Evolutionary conservation across 2,888 invertebrate species (phyloP).

Genomic region (Helleia helle): DNA sequence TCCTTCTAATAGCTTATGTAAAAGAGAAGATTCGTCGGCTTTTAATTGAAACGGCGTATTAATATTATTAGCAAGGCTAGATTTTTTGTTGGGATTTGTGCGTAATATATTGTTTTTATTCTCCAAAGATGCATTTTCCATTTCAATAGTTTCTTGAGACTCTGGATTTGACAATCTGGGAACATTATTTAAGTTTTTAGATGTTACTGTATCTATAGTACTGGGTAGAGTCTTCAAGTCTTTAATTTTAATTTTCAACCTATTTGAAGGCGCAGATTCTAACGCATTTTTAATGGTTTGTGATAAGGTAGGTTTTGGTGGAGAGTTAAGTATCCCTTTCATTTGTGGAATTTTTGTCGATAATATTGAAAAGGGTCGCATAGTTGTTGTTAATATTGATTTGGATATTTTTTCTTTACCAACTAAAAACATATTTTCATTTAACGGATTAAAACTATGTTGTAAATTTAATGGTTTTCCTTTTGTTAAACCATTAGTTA

Average conservation of each 20-base stretch:
- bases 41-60: not conserved
- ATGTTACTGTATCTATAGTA: not conserved
- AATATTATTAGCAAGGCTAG: not conserved
- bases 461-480: not conserved
- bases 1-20: not conserved
- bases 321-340: not conserved
- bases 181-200: not conserved
- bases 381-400: not conserved
- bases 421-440: not conserved
- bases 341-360: not conserved
- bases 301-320: not conserved
- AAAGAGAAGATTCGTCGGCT: slow-evolving; percentile 1
- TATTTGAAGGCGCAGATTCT: not conserved
- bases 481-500: not conserved
- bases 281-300: not conserved
- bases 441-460: not conserved
- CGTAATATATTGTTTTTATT: not conserved
- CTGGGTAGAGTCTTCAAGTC: slow-evolving; percentile 2
- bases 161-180: not conserved
- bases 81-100: not conserved
- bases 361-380: not conserved
- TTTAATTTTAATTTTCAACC: not conserved
- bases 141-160: not conserved
- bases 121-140: not conserved
- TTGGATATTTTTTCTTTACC: not conserved